Conservation (phyloP, 2,888 invertebrate genomes). For the Drosophila infuscata region DNA sequence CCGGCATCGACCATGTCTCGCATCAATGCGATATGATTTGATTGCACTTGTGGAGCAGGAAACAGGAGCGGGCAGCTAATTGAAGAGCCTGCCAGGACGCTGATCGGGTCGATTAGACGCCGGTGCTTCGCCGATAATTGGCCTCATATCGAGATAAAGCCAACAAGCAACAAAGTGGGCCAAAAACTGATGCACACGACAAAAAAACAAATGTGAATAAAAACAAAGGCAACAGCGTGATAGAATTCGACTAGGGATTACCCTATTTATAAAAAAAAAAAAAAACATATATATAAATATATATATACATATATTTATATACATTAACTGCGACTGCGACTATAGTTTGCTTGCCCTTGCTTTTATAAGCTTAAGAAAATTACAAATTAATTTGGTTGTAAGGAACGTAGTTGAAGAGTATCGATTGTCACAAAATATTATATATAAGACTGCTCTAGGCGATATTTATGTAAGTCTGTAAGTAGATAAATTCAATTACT, state of each 20-base stretch:
- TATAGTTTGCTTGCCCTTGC: background rate
- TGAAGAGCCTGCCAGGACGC: conserved; percentile 58
- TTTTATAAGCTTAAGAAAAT: background rate
- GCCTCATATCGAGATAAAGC: conserved; percentile 69
- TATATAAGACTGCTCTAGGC: background rate
- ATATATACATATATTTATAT: background rate
- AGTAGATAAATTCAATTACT: background rate
- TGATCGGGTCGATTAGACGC: conserved; percentile 60
- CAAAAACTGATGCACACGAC: conserved; percentile 27
- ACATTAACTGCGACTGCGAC: background rate
- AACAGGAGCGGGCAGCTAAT: conserved; percentile 55
- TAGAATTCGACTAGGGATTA: background rate
- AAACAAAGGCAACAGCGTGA: background rate
- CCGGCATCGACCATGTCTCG: conserved; percentile 39
- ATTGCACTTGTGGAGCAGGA: conserved; percentile 68
- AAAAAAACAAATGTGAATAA: conserved; percentile 6
- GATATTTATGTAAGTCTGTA: background rate
- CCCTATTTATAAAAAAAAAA: background rate
- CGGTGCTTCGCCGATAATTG: conserved; percentile 61
- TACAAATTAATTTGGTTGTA: background rate
- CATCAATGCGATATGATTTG: conserved; percentile 69
- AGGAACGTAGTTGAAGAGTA: background rate
- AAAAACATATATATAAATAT: background rate
- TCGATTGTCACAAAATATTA: background rate
- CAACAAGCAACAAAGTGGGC: conserved; percentile 30